Evolutionary conservation across 2,888 invertebrate genomes (phyloP), one percentile per base, ranked within the genome.

Genomic region (Ornithoptera priamus): DNA sequence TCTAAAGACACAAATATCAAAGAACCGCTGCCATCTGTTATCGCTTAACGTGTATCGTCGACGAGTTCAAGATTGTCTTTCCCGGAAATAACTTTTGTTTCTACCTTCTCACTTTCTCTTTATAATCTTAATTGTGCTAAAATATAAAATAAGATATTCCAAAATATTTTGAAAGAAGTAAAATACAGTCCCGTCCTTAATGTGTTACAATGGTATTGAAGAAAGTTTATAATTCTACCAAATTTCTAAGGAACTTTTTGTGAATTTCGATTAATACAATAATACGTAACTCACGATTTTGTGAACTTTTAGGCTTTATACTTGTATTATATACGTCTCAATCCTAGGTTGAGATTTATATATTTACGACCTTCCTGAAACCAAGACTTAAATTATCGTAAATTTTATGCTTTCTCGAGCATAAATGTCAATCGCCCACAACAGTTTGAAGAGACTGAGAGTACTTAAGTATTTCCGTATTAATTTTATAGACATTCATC

Each of bases 11-110:
- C 59, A 36, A 39, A 69, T 69, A 69, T 70, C 70, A 70, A 70
- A 70, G 67, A 63, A 50, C 46, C 69, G 58, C 36, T 46, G 62
- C 57, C 70, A 67, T 50, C 59, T 70, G 70, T 58, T 70, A 69
- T 65, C 69, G 58, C 66, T 70, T 63, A 70, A 70, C 66, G 56
- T 62, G 24, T 39, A 53, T 10, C 39, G 66, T 50, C 67, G 62
- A 62, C 53, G 62, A n/a, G 36, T 24, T 67, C 62, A 63, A 70
- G 65, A 67, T 67, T 53, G 53, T 53, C 65, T 70, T 70, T 70
- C 67, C 67, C 50, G 67, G 63, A 70, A 70, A 70, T 50, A 69
- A 65, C 53, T 36, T 53, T 64, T 20, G 20, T 63, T 53, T 46
- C 36, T 57, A 30, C 39, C 57, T 20, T 65, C 57, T 65, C 17